A percentile compares a stretch with the other conserved stretches of the same genome.
Evolutionary conservation across 2,888 invertebrate genomes (phyloP).

Genomic region (Xanthia togata): DNA sequence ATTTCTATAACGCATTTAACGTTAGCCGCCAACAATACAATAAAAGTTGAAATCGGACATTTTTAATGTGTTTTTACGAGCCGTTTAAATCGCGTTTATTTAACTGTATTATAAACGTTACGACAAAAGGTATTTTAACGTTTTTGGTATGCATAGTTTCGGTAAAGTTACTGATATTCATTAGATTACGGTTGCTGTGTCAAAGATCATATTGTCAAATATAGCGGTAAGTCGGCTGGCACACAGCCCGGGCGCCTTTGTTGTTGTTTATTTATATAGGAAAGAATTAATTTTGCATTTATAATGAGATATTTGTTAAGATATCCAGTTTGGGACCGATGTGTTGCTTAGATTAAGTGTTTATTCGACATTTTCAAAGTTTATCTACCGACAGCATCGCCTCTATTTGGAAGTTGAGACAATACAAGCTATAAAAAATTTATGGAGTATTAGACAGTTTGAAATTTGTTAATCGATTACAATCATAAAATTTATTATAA

Average conservation of each 20-base stretch:
- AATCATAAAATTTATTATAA: conserved; percentile 42
- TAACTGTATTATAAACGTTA: conserved; percentile 74
- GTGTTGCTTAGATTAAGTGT: conserved; percentile 40
- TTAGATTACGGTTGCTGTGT: conserved; percentile 44
- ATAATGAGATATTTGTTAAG: conserved; percentile 46
- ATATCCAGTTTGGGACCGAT: conserved; percentile 51
- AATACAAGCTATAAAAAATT: conserved; percentile 59
- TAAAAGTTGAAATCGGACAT: conserved; percentile 75
- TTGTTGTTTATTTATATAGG: conserved; percentile 28
- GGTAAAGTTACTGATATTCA: conserved; percentile 48
- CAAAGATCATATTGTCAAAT: conserved; percentile 32
- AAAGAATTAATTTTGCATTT: conserved; percentile 51
- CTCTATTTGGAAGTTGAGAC: conserved; percentile 37
- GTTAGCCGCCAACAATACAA: conserved; percentile 67
- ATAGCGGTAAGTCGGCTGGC: conserved; percentile 16
- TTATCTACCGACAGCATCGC: conserved; percentile 52
- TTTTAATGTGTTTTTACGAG: conserved; percentile 77
- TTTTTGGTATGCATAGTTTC: conserved; percentile 58
- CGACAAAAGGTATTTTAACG: conserved; percentile 60
- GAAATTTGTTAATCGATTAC: conserved; percentile 52
- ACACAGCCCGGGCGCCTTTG: conserved; percentile 28
- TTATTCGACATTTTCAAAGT: conserved; percentile 45
- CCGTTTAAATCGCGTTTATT: conserved; percentile 74
- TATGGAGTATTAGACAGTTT: conserved; percentile 25
- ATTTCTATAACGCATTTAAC: conserved; percentile 66